phyloP scores from a whole-genome alignment of 2,797 vertebrate genomes.

The Heterohyrax brucei region DNA sequence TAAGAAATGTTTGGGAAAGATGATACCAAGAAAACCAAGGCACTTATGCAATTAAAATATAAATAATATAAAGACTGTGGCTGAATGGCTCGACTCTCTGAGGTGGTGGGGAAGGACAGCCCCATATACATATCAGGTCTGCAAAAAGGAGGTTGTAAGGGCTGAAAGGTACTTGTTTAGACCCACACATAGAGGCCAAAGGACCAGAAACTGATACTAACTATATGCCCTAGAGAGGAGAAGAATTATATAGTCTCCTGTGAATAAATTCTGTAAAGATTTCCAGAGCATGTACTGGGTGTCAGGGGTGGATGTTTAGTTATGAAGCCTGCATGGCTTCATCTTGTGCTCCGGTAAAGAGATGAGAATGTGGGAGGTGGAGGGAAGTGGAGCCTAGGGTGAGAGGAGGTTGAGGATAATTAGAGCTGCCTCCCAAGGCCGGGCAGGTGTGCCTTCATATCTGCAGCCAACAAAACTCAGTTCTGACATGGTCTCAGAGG shows the following conservation, averaged over 20 bases:
- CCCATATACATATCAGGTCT: neutral
- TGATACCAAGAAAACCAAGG: slow-evolving; percentile 26
- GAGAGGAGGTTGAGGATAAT: neutral
- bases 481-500: neutral
- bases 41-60: neutral
- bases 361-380: neutral
- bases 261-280: slow-evolving; percentile 4
- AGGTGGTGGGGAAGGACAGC: slow-evolving; percentile 3
- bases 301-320: neutral
- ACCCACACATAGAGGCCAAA: neutral
- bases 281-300: neutral
- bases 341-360: neutral
- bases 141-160: neutral
- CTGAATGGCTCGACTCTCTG: slow-evolving; percentile 27
- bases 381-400: neutral
- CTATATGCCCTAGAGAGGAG: neutral
- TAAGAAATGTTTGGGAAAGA: slow-evolving; percentile 61
- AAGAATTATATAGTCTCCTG: neutral
- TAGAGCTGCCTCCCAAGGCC: neutral
- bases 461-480: neutral
- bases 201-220: neutral
- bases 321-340: neutral
- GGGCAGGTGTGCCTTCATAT: neutral
- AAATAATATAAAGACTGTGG: neutral
- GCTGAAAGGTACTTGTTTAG: neutral